Percentiles rank a stretch among this genome's conserved stretches.
phyloP scores from a whole-genome alignment of 2,113 vertebrate species.

The Notechis scutatus region DNA sequence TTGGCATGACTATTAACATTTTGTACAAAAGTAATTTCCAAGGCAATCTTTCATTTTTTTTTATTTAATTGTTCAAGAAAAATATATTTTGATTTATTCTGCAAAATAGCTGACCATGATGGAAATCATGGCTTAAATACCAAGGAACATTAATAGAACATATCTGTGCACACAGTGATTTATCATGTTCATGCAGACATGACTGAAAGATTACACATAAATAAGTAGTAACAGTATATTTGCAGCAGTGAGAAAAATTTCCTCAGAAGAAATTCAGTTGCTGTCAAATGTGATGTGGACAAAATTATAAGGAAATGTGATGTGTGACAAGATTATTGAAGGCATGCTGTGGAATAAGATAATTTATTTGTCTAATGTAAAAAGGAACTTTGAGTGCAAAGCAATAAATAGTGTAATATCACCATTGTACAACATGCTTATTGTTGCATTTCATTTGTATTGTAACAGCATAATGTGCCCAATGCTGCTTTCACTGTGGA shows the following conservation, averaged over 20 bases:
- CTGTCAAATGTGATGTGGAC: neutral
- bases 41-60: neutral
- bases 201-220: neutral
- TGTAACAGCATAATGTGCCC: neutral
- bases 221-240: neutral
- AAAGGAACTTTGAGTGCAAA: neutral
- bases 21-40: neutral
- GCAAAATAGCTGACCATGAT: neutral
- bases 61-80: neutral
- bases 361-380: neutral
- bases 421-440: neutral
- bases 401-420: neutral
- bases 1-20: conserved; percentile 33
- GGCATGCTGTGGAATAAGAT: too few relatives aligned
- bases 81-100: neutral
- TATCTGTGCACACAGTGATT: too few relatives aligned
- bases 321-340: neutral
- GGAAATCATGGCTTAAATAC: neutral
- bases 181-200: neutral
- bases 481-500: neutral
- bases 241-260: neutral
- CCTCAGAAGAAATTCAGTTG: neutral
- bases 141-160: neutral
- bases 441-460: neutral
- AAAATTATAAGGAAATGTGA: too few relatives aligned